Percentiles rank a stretch among this genome's conserved stretches.
Evolutionary conservation across 2,888 invertebrate species (phyloP).

Genomic region (Venustoraphidia nigricollis): DNA sequence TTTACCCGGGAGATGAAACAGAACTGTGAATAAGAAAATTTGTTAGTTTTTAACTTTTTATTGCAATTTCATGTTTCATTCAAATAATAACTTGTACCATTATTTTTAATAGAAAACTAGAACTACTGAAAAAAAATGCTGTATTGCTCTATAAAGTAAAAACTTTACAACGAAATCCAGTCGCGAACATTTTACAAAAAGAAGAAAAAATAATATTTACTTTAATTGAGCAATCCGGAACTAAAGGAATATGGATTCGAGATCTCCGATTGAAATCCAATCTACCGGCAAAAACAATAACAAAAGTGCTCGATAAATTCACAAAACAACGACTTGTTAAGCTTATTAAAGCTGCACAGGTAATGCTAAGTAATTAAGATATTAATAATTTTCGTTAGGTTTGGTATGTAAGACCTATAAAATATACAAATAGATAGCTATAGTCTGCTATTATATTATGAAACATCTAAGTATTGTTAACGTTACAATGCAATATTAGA

Average conservation of each 20-base stretch:
- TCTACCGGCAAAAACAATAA: constrained; percentile 74
- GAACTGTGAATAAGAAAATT: too few species aligned
- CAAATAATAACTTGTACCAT: constrained; percentile 7
- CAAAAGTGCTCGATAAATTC: constrained; percentile 82
- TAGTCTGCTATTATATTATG: not conserved
- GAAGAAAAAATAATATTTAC: constrained; percentile 89
- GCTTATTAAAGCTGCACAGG: constrained; percentile 89
- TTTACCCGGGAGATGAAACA: too few species aligned
- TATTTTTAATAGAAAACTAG: constrained; percentile 23
- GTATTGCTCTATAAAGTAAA: constrained; percentile 51
- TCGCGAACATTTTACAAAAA: constrained; percentile 70
- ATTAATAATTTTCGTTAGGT: too few species aligned
- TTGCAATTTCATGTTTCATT: constrained; percentile 2
- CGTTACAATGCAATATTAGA: too few species aligned
- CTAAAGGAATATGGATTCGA: constrained; percentile 94
- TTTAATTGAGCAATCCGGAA: constrained; percentile 86
- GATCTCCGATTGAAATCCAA: constrained; percentile 87
- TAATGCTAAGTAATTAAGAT: constrained; percentile 30
- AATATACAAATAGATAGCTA: too few species aligned
- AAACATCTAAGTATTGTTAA: not conserved
- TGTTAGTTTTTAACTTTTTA: not conserved
- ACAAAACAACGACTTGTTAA: constrained; percentile 94
- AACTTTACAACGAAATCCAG: constrained; percentile 47
- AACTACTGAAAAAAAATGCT: constrained; percentile 35
- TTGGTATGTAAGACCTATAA: too few species aligned